Evolutionary conservation across 2,113 vertebrate genomes (phyloP).

Genomic region (Pachycephala philippinensis): DNA sequence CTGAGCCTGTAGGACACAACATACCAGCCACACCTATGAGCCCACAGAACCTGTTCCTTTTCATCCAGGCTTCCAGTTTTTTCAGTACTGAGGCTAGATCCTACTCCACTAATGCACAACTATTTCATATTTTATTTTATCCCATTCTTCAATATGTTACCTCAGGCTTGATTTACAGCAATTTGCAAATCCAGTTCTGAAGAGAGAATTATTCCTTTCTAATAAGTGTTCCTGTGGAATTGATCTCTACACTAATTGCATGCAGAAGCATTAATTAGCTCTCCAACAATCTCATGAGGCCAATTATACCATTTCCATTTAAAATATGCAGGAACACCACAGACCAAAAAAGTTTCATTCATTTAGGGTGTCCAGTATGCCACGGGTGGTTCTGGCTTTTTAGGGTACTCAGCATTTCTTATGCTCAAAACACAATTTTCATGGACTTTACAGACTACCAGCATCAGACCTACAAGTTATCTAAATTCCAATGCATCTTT

Average conservation of each 20-base stretch:
- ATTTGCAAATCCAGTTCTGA: not conserved
- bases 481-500: not conserved
- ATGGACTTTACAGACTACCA: not conserved
- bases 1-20: not conserved
- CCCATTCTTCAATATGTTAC: not conserved
- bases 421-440: not conserved
- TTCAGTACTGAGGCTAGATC: not conserved
- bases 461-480: not conserved
- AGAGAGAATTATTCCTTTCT: not conserved
- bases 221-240: not conserved
- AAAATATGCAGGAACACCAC: not conserved
- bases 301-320: not conserved
- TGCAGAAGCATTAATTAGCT: not conserved
- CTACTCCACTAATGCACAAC: not conserved
- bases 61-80: not conserved
- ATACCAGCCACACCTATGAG: not conserved
- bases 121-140: not conserved
- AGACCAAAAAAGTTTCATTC: not conserved
- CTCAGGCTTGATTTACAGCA: not conserved
- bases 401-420: not conserved
- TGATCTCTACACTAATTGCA: not conserved
- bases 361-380: not conserved
- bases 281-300: not conserved
- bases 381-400: not conserved
- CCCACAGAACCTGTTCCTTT: not conserved